Percentiles rank a stretch among this genome's conserved stretches.
Conservation (phyloP, 2,888 invertebrate species). For the Drosophila limbata region DNA sequence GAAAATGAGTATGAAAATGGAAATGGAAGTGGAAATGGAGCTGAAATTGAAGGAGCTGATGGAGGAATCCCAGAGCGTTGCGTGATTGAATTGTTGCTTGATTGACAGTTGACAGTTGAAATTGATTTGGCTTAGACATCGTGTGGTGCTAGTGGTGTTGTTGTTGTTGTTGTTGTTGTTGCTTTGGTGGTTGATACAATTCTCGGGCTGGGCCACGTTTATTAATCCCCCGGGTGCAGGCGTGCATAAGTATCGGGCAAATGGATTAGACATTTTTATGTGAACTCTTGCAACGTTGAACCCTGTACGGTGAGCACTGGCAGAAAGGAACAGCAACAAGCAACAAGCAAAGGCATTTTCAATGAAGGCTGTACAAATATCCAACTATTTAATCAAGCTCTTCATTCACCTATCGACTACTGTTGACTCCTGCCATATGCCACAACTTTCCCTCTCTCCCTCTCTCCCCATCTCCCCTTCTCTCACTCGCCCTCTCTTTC, state of each 20-base stretch:
- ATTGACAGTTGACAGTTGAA: conserved; percentile 83
- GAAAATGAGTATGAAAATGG: neutral
- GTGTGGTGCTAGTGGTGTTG: conserved; percentile 10
- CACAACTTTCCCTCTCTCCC: neutral
- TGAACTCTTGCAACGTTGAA: conserved; percentile 6
- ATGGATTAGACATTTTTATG: conserved; percentile 79
- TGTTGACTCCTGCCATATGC: conserved; percentile 58
- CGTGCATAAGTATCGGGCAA: conserved; percentile 81
- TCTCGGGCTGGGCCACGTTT: conserved; percentile 44
- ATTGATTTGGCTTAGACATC: conserved; percentile 72
- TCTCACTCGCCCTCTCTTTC: neutral
- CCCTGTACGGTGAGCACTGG: neutral
- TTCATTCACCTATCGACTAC: conserved; percentile 30
- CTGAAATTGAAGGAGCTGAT: neutral
- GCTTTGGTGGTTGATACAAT: conserved; percentile 55
- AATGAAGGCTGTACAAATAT: conserved; percentile 22
- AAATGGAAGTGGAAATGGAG: neutral
- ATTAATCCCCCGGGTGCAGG: conserved; percentile 79
- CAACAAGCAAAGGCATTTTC: conserved; percentile 16
- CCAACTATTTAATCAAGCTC: conserved; percentile 72
- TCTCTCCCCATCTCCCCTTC: no score
- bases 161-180: neutral
- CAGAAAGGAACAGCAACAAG: neutral
- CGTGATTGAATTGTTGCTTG: conserved; percentile 82
- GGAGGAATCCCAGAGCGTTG: conserved; percentile 57